Evolutionary conservation across 2,797 vertebrate species (phyloP).

Genomic region (Kryptolebias ocellatus): DNA sequence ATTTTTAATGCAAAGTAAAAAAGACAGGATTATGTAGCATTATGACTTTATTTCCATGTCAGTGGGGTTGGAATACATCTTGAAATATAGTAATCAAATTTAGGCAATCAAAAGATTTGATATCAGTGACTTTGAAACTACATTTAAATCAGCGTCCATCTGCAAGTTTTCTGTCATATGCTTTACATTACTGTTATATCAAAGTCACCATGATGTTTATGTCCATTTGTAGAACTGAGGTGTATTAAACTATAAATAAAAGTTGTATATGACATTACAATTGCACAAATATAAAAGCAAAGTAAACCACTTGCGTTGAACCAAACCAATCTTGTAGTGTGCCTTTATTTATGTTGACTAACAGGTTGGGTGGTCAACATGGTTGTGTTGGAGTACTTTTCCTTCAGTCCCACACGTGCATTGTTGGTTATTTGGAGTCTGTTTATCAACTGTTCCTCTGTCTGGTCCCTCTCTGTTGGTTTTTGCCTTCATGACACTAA

Average conservation of each 20-base stretch:
- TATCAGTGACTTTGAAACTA: neutral
- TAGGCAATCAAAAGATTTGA: neutral
- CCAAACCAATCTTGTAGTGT: constrained; percentile 1
- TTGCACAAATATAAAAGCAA: constrained; percentile 20
- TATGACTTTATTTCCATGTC: constrained; percentile 15
- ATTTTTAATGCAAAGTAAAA: neutral
- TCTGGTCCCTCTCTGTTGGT: constrained; percentile 10
- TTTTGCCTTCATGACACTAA: constrained; percentile 25
- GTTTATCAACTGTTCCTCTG: constrained; percentile 3
- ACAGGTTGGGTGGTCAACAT: constrained; percentile 11
- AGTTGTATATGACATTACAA: constrained; percentile 15
- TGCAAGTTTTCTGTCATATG: neutral
- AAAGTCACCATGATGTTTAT: neutral
- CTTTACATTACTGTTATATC: neutral
- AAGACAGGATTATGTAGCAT: neutral
- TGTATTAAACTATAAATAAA: constrained; percentile 17
- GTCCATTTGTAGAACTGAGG: constrained; percentile 2
- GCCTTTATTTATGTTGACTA: constrained; percentile 5
- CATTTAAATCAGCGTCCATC: constrained; percentile 1
- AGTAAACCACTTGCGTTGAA: constrained; percentile 19
- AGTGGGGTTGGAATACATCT: constrained; percentile 1
- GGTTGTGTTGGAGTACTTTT: constrained; percentile 16
- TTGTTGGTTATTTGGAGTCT: constrained; percentile 47
- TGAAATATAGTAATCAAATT: constrained; percentile 13
- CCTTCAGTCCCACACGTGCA: constrained; percentile 37